These are phyloP conservation scores for Sceliomorpha sp. DNA, from an alignment of 2,888 invertebrate genomes.

Conservation along the genomic window DNA sequence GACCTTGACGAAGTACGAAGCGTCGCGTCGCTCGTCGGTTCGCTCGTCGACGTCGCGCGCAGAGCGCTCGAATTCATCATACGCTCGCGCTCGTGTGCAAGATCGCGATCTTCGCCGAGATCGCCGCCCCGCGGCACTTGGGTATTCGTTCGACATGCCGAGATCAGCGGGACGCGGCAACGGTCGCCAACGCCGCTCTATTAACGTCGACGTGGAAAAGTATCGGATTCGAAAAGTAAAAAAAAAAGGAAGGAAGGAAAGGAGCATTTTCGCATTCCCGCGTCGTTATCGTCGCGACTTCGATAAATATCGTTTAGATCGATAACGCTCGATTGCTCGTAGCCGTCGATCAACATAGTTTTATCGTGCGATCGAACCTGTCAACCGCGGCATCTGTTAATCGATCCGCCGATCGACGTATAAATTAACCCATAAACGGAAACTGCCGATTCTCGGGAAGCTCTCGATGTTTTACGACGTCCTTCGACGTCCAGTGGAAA, in stretches of 20 bases:
- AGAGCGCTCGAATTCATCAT: slow-evolving; percentile 44
- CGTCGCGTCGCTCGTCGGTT: slow-evolving; percentile 32
- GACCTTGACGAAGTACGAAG: slow-evolving; percentile 39
- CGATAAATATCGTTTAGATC: neutral
- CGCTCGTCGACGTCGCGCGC: slow-evolving; percentile 42
- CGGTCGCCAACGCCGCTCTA: slow-evolving; percentile 4
- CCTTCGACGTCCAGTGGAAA: too few relatives aligned
- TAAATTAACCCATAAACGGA: too few relatives aligned
- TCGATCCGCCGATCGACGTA: too few relatives aligned
- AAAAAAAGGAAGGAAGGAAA: too few relatives aligned
- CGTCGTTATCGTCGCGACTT: neutral
- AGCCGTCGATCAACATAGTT: too few relatives aligned
- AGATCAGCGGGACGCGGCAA: slow-evolving; percentile 38
- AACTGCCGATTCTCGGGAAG: too few relatives aligned
- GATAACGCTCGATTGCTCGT: too few relatives aligned
- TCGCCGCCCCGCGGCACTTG: slow-evolving; percentile 28
- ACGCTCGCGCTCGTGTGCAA: slow-evolving; percentile 37
- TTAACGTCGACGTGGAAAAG: slow-evolving; percentile 27
- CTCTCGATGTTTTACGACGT: too few relatives aligned
- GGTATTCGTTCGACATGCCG: slow-evolving; percentile 30
- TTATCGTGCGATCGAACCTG: too few relatives aligned
- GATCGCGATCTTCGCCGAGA: slow-evolving; percentile 18
- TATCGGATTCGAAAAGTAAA: slow-evolving; percentile 3
- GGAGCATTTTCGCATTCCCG: neutral
- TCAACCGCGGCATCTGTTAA: too few relatives aligned